phyloP scores from a whole-genome alignment of 2,797 vertebrate species.

The Neosalanx taihuensis region DNA sequence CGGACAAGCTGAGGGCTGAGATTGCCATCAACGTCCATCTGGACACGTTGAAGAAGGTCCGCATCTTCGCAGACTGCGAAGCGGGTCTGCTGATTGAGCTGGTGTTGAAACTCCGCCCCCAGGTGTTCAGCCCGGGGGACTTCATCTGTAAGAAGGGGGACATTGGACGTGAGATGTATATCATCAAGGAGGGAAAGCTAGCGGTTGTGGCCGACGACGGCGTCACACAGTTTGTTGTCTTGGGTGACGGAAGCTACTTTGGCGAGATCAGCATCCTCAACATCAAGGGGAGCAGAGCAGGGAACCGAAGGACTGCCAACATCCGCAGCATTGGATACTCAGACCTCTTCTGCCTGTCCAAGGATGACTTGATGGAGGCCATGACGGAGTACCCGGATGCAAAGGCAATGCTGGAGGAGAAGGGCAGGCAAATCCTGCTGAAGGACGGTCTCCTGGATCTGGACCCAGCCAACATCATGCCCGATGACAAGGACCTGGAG shows the following conservation, averaged over 20 bases:
- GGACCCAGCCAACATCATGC: conserved; percentile 81
- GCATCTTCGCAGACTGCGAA: conserved; percentile 96
- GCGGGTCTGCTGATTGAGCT: conserved; percentile 91
- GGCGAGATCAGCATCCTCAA: conserved; percentile 98
- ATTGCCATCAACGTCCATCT: conserved; percentile 95
- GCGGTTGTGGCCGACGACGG: conserved; percentile 97
- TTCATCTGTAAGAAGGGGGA: conserved; percentile 98
- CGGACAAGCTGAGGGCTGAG: conserved; percentile 93
- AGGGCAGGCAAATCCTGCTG: conserved; percentile 92
- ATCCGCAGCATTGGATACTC: conserved; percentile 97
- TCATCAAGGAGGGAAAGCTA: conserved; percentile 96
- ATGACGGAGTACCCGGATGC: conserved; percentile 93
- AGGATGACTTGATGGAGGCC: conserved; percentile 98
- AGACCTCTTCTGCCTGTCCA: conserved; percentile 93
- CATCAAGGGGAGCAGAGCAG: conserved; percentile 97
- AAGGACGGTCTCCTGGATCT: conserved; percentile 90
- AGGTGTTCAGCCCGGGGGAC: conserved; percentile 95
- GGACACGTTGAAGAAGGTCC: conserved; percentile 92
- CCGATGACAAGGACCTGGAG: conserved; percentile 85
- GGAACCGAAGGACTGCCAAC: conserved; percentile 94
- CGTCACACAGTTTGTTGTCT: conserved; percentile 89
- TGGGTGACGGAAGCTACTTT: conserved; percentile 96
- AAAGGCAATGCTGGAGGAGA: conserved; percentile 93
- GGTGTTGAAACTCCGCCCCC: conserved; percentile 89
- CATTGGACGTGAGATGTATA: conserved; percentile 98